Evolutionary conservation across 2,888 invertebrate species (phyloP), one percentile per base, ranked within the genome.

Genomic region (Malachius bipustulatus): DNA sequence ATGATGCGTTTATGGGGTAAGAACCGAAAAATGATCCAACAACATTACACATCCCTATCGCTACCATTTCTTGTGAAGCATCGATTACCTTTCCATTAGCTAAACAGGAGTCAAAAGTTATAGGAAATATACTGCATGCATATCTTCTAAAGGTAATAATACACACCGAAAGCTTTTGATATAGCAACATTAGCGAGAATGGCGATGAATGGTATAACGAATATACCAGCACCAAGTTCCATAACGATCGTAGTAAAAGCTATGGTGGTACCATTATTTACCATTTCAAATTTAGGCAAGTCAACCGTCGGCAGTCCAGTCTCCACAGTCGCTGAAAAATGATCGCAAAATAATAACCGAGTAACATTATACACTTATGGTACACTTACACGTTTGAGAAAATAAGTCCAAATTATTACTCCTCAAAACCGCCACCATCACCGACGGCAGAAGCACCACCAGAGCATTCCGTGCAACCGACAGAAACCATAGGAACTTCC

Each of bases 101-200:
- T 79, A 60, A 37, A 54, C 40, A 24, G 16, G n/a, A n/a, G n/a
- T n/a, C n/a, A n/a, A n/a, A n/a, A n/a, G 11, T 4, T n/a, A 15
- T 14, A 6, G 9, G n/a, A 14, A 14, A 14, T 33, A 19, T 19
- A n/a, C 24, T 8, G 6, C n/a, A 6, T 19, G 24, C n/a, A 19
- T n/a, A 8, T 19, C 6, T 19, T 19, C n/a, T 19, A 19, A 19
- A 8, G 6, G n/a, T n/a, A 19, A 11, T 29, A 38, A 37, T 9
- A 67, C 74, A 73, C 65, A 83, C 84, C 73, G 59, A 85, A 85
- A 36, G 82, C 77, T 62, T 84, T 85, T n/a, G 82, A 83, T 42
- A 87, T 84, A 2, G 85, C 84, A 26, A 85, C 76, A 46, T 82
- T 80, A 33, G 80, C 80, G 30, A 87, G 70, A 36, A 85, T 73